Percentiles rank a stretch among this genome's conserved stretches.
Conservation (phyloP, 2,797 vertebrate genomes). For the Silurus aristotelis region DNA sequence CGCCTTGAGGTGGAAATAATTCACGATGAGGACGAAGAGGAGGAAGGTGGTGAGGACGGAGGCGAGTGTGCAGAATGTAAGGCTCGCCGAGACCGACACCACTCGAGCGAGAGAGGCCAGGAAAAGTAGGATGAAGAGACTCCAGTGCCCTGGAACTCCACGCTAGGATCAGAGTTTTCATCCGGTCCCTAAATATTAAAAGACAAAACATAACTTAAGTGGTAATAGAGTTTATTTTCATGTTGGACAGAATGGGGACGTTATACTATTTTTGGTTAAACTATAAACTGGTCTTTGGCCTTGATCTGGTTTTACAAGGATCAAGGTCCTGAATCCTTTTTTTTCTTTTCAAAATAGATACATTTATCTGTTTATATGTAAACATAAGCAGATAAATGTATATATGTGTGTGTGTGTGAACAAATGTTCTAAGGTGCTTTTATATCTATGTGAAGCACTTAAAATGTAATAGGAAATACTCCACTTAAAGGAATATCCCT, state of each 20-base stretch:
- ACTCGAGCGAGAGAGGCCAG: slow-evolving; percentile 59
- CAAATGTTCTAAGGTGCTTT: slow-evolving; percentile 10
- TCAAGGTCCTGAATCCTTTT: slow-evolving; percentile 6
- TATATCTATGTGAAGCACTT: slow-evolving; percentile 12
- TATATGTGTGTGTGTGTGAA: slow-evolving; percentile 6
- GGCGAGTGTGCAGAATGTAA: slow-evolving; percentile 70
- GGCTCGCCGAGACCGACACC: slow-evolving; percentile 62
- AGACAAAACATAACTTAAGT: not conserved
- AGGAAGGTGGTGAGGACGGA: slow-evolving; percentile 63
- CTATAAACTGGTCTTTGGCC: slow-evolving; percentile 11
- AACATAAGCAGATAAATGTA: not conserved
- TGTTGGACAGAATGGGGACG: not conserved
- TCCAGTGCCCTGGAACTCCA: not conserved
- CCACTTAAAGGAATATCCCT: slow-evolving; percentile 12
- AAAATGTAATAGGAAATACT: not conserved
- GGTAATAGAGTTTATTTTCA: slow-evolving; percentile 21
- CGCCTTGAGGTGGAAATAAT: slow-evolving; percentile 87
- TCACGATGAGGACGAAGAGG: slow-evolving; percentile 75
- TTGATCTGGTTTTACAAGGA: slow-evolving; percentile 13
- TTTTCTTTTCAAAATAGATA: slow-evolving; percentile 2
- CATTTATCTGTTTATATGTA: slow-evolving; percentile 1
- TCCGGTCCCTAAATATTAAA: slow-evolving; percentile 17
- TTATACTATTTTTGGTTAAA: not conserved
- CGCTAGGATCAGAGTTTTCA: slow-evolving; percentile 18
- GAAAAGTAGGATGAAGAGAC: slow-evolving; percentile 65